These are phyloP conservation scores for Crocodylus rhombifer DNA, from an alignment of 2,797 vertebrate species.

Conservation along the genomic window DNA sequence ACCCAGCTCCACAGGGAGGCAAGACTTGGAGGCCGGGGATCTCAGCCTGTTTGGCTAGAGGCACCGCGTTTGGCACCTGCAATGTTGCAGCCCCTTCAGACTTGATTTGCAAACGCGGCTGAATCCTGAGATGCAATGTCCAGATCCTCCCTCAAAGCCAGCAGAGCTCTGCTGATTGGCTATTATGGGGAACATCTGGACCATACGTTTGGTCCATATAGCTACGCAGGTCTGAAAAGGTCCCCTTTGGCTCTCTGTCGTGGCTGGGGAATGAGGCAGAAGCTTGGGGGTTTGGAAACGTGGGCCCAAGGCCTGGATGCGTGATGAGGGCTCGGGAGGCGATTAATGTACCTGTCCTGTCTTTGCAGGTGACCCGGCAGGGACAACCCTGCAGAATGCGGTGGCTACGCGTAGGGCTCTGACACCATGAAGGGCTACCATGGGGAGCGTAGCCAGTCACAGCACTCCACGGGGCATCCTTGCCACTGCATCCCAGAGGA, in stretches of 20 bases:
- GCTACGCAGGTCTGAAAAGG: neutral
- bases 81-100: neutral
- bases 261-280: neutral
- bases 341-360: neutral
- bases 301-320: no score
- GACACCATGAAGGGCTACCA: constrained; percentile 89
- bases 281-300: neutral
- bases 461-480: constrained; percentile 87
- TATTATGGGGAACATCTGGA: no score
- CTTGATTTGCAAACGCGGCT: neutral
- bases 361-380: constrained; percentile 58
- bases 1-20: neutral
- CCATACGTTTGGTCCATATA: rapidly evolving
- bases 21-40: neutral
- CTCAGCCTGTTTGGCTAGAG: neutral
- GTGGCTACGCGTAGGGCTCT: constrained; percentile 47
- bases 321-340: neutral
- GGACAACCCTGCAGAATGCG: constrained; percentile 72
- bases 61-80: neutral
- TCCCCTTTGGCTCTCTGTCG: neutral
- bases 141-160: neutral
- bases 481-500: constrained; percentile 93
- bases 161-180: neutral
- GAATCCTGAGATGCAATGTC: neutral
- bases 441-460: constrained; percentile 95